Percentiles rank a stretch among this genome's conserved stretches.
phyloP scores from a whole-genome alignment of 2,888 invertebrate genomes.

The Cylloceria caligata region DNA sequence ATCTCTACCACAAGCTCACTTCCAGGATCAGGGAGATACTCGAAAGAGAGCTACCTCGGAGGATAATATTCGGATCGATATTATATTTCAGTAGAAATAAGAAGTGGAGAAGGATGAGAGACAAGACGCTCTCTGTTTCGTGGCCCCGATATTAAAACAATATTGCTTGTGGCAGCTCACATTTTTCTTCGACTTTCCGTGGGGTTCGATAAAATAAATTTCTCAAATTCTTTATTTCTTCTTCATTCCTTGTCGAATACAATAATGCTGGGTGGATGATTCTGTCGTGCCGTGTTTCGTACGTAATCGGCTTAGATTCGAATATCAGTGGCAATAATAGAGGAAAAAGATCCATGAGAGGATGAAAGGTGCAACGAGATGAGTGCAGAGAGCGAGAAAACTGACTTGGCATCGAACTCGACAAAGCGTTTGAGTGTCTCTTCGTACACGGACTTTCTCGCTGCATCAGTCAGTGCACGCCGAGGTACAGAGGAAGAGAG shows the following conservation, averaged over 20 bases:
- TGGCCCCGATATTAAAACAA: slow-evolving; percentile 13
- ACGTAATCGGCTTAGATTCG: too few species aligned
- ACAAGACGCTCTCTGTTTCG: slow-evolving; percentile 9
- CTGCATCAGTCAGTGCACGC: slow-evolving; percentile 34
- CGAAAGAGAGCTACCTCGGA: slow-evolving; percentile 20
- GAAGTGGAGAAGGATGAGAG: background rate
- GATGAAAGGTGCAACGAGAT: too few species aligned
- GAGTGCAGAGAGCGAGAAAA: too few species aligned
- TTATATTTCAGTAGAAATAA: slow-evolving; percentile 34
- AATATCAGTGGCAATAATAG: too few species aligned
- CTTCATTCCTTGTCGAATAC: background rate
- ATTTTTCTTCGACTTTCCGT: slow-evolving; percentile 13
- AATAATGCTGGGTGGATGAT: background rate
- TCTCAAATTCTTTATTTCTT: background rate
- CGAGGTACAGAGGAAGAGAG: slow-evolving; percentile 26
- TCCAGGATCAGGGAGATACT: background rate
- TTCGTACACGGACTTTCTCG: background rate
- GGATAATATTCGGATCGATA: slow-evolving; percentile 42
- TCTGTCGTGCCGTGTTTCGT: too few species aligned
- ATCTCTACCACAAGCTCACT: slow-evolving; percentile 14
- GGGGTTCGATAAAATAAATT: slow-evolving; percentile 12
- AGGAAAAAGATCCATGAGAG: too few species aligned
- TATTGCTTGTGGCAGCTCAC: background rate
- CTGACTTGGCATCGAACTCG: background rate
- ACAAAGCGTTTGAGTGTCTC: background rate